Percentiles rank a stretch among this genome's conserved stretches.
phyloP scores from a whole-genome alignment of 2,797 vertebrate genomes.

The Esox lucius region DNA sequence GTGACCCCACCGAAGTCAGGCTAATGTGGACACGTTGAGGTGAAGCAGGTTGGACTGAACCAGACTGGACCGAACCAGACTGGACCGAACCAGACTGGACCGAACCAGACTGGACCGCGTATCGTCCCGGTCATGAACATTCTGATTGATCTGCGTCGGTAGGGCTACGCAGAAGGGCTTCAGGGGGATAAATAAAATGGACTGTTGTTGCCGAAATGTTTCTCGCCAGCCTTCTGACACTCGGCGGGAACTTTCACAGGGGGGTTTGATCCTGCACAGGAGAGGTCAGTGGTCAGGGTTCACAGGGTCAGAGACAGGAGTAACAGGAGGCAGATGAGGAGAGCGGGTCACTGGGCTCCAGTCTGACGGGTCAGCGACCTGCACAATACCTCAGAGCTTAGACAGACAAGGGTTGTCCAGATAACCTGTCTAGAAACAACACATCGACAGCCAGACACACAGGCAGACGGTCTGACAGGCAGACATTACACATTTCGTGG shows the following conservation, averaged over 20 bases:
- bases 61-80: too few species aligned
- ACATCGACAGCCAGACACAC: conserved; percentile 9
- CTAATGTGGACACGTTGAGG: conserved; percentile 39
- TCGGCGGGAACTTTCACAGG: conserved; percentile 26
- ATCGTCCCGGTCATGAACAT: conserved; percentile 13
- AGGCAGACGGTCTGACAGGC: conserved; percentile 5
- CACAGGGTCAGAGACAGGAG: conserved; percentile 46
- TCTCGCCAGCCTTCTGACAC: conserved; percentile 31
- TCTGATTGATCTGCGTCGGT: background rate
- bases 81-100: too few species aligned
- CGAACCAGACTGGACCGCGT: conserved; percentile 5
- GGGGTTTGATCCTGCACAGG: conserved; percentile 38
- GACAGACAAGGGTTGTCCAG: conserved; percentile 12
- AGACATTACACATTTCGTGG: background rate
- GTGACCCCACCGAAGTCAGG: conserved; percentile 42
- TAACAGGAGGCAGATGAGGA: conserved; percentile 43
- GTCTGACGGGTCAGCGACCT: background rate
- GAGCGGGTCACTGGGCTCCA: conserved; percentile 39
- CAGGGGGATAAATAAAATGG: conserved; percentile 1
- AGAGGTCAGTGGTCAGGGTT: conserved; percentile 28
- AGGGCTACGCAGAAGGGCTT: too few species aligned
- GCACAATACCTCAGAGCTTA: conserved; percentile 2
- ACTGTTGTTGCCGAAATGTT: conserved; percentile 3
- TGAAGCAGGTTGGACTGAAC: conserved; percentile 58
- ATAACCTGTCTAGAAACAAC: conserved; percentile 9